Evolutionary conservation across 1,140 invertebrate species (phyloP).

Genomic region (Atopsyche davidsoni): DNA sequence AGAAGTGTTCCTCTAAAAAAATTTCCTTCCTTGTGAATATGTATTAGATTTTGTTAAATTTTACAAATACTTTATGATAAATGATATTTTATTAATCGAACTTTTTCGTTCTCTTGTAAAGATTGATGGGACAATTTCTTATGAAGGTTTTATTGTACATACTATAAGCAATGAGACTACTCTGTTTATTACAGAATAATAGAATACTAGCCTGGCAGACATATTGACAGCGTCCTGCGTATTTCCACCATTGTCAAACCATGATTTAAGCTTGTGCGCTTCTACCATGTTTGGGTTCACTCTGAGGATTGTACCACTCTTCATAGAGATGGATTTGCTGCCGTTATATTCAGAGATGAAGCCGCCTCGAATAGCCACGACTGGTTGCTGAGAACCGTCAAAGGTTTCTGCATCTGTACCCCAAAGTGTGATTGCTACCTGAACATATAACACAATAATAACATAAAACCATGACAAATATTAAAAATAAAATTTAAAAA

Average conservation of each 20-base stretch:
- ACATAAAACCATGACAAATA: background rate
- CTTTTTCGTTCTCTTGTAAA: no score
- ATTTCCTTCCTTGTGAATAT: no score
- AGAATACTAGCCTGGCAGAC: constrained; percentile 47
- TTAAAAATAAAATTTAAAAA: background rate
- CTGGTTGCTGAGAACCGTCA: constrained; percentile 65
- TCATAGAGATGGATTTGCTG: constrained; percentile 61
- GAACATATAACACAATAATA: constrained; percentile 24
- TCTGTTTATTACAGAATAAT: no score
- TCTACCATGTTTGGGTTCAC: constrained; percentile 87
- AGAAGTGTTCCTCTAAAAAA: no score
- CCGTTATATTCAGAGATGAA: constrained; percentile 51
- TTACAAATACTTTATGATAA: no score
- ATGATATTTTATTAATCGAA: no score
- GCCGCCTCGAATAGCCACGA: constrained; percentile 59
- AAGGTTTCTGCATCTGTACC: constrained; percentile 79
- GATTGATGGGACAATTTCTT: no score
- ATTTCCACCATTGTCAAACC: constrained; percentile 78
- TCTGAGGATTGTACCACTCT: constrained; percentile 57
- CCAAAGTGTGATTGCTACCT: constrained; percentile 70
- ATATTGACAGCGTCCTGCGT: constrained; percentile 56
- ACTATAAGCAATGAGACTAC: no score
- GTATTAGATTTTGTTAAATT: no score
- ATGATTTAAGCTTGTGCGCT: constrained; percentile 78
- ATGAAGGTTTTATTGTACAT: no score